Evolutionary conservation across 2,113 vertebrate genomes (phyloP), one percentile per base, ranked within the genome.

Genomic region (Pteronura brasiliensis): DNA sequence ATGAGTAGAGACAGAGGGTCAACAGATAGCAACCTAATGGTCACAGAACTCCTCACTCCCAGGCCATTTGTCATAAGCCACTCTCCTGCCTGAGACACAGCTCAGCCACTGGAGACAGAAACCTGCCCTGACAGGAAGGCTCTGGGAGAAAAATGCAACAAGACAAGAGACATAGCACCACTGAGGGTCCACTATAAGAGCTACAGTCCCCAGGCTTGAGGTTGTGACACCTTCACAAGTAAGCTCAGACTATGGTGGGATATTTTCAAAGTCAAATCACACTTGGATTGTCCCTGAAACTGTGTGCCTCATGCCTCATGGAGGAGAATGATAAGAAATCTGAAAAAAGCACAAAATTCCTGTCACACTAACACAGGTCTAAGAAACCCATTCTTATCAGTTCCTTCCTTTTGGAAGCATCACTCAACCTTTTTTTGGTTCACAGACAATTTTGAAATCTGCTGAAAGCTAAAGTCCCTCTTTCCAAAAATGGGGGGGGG

Each of bases 231-330:
- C 47, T 76, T 96, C 44, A 83, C 25, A 92, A 49, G 79, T 61
- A 63, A 57, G 18, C 44, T 67, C n/a, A 88, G 65, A 29, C 65
- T 63, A 39, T 59, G 57, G 63, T 3, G 29, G 79, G 63, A 89
- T 44, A 81, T 39, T 95, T 96, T 80, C 55, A 84, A 88, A 96
- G 39, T 92, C 27, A 65, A 88, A 96, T 39, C 44, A 94, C 29
- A 55, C 34, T 61, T 80, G 61, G 63, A 36, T 55, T 83, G 27
- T 57, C 49, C 79, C 27, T 67, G 36, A 91, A 91, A 67, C 34
- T 27, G 3, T 44, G 11, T 80, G 52, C 27, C 61, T 79, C 31
- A 49, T 36, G 25, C 17, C 34, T 90, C 65, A 87, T 47, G 52
- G 72, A 93, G 34, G 20, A 90, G 27, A 94, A 47, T 27, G 72